Conservation (phyloP, 2,113 vertebrate genomes). For the Zosterops pallidus region DNA sequence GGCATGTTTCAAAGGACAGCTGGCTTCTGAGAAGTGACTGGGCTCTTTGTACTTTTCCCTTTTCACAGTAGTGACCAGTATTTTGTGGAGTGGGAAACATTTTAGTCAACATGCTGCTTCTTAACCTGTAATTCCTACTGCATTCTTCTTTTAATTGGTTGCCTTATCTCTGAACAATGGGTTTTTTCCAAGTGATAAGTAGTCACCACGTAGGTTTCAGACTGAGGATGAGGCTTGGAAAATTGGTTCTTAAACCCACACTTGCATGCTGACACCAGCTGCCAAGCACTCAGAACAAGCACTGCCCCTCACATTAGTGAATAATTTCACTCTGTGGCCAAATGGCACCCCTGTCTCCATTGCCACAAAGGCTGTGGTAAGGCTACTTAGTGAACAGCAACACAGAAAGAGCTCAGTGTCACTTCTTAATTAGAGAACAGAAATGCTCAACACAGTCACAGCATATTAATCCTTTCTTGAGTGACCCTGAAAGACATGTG, state of each 20-base stretch:
- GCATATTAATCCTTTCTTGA: neutral
- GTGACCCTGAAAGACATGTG: neutral
- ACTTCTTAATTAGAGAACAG: neutral
- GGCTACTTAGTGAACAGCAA: neutral
- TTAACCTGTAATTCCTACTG: neutral
- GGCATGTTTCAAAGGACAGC: rapidly evolving
- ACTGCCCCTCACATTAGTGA: rapidly evolving
- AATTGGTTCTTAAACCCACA: neutral
- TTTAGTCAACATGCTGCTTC: neutral
- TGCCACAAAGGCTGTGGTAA: neutral
- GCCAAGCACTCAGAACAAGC: rapidly evolving
- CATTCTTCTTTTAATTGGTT: neutral
- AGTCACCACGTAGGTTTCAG: neutral
- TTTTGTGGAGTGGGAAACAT: neutral
- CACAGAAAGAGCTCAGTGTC: neutral
- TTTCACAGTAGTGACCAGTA: neutral
- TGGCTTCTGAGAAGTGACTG: neutral
- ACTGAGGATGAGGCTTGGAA: neutral
- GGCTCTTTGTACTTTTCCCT: neutral
- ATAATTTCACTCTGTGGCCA: neutral
- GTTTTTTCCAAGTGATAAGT: neutral
- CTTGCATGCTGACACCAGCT: neutral
- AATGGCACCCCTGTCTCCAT: neutral
- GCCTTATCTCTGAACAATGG: neutral
- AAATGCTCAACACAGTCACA: neutral